A percentile compares a stretch with the other conserved stretches of the same genome.
phyloP scores from a whole-genome alignment of 1,140 invertebrate species.

The Drosophila ogumai region DNA sequence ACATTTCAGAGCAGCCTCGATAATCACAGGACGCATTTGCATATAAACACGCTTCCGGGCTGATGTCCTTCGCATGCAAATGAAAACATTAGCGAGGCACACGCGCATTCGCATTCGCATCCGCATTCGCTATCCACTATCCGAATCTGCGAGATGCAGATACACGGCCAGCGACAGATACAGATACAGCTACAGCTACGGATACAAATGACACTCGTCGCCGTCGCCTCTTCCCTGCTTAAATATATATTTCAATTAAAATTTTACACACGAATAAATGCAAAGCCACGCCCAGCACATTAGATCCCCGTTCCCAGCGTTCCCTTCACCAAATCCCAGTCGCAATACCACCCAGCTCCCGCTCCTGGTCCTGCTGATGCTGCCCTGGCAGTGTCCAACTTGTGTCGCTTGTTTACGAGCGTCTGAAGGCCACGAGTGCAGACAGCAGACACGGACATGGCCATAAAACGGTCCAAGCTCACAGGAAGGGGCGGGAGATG shows the following conservation, averaged over 20 bases:
- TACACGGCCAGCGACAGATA: constrained; percentile 36
- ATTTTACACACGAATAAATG: constrained; percentile 82
- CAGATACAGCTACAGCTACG: constrained; percentile 47
- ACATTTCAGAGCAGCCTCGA: constrained; percentile 43
- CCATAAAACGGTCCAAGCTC: constrained; percentile 51
- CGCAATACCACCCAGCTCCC: not conserved
- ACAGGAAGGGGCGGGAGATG: constrained; percentile 28
- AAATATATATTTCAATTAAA: constrained; percentile 82
- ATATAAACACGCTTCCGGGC: constrained; percentile 72
- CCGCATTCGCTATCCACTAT: constrained; percentile 15
- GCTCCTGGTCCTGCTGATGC: not conserved
- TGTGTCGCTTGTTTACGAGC: constrained; percentile 73
- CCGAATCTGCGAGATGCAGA: constrained; percentile 36
- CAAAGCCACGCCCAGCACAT: constrained; percentile 75
- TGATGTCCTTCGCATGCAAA: constrained; percentile 75
- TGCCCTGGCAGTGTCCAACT: constrained; percentile 46
- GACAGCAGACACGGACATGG: constrained; percentile 56
- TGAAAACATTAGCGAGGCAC: constrained; percentile 77
- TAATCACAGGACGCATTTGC: constrained; percentile 76
- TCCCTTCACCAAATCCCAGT: constrained; percentile 3
- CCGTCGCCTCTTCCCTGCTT: constrained; percentile 42
- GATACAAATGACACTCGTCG: constrained; percentile 67
- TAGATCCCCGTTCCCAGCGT: constrained; percentile 28
- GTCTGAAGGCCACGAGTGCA: constrained; percentile 73
- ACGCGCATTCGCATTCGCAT: constrained; percentile 48